Evolutionary conservation across 2,113 vertebrate genomes (phyloP), one percentile per base, ranked within the genome.

Genomic region (Neofelis nebulosa): DNA sequence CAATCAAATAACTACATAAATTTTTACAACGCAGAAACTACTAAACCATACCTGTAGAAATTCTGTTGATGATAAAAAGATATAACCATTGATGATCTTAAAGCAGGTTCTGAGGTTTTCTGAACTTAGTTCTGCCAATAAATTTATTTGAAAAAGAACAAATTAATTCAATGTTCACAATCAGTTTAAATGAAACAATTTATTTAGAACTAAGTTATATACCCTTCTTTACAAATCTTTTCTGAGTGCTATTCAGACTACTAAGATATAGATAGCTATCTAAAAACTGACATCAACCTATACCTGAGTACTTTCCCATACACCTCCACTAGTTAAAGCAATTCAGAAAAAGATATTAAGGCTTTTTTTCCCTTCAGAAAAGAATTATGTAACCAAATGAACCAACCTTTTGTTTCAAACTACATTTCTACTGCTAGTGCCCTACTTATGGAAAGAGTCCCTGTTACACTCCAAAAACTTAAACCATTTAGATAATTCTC

Each of bases 91-190:
- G 98, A 99, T 99, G 80, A 99, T 99, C 98, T 99, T 99, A 98
- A 99, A 99, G 98, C 99, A 99, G 76, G 99, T 99, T 93, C 99
- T 99, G 89, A 99, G 98, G 97, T 99, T 99, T 99, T 99, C 99
- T 50, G 99, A 99, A 98, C 99, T 99, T 98, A 99, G 93, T 97
- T 99, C 99, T 99, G 98, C 71, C 98, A 99, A 95, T 91, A 66
- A 97, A 74, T 95, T 94, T 68, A 79, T 94, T 86, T 61, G 96
- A 65, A 96, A 89, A 90, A 95, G 3, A 29, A 73, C 38, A 95
- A 93, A 94, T 89, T 92, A 86, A 96, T 66, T 79, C 65, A 86
- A 16, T 69, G 18, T 82, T 79, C 33, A 89, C 73, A 95, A 71
- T 95, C 38, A 92, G 50, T 81, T 95, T 85, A 95, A 88, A 93